phyloP scores from a whole-genome alignment of 2,797 vertebrate species.

The Staurois parvus region DNA sequence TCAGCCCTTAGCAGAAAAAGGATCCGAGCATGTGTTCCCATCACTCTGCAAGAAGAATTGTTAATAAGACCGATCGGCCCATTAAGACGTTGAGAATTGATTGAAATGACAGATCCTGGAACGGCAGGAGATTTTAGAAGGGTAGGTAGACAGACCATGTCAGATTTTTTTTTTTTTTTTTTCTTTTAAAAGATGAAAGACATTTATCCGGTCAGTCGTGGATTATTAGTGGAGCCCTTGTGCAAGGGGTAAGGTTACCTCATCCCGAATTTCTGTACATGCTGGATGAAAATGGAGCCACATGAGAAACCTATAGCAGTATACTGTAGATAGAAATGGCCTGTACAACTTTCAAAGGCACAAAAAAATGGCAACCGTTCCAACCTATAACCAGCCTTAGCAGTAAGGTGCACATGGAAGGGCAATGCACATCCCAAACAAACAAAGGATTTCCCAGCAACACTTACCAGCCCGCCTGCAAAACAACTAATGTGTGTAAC shows the following conservation, averaged over 20 bases:
- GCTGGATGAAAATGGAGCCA: too few species aligned
- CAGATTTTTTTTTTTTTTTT: background rate
- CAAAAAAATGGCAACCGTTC: too few species aligned
- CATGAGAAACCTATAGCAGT: too few species aligned
- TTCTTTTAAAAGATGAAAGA: too few species aligned
- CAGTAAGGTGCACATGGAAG: too few species aligned
- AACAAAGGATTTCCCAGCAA: too few species aligned
- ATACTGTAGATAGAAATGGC: too few species aligned
- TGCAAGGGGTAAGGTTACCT: background rate
- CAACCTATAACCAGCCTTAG: too few species aligned
- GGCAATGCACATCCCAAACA: too few species aligned
- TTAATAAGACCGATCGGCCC: background rate
- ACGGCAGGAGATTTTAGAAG: background rate
- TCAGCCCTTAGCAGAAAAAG: background rate
- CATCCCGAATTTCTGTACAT: background rate
- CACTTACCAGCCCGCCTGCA: too few species aligned
- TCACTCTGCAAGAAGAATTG: conserved; percentile 16
- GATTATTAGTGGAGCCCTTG: background rate
- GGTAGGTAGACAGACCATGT: background rate
- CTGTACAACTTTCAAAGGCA: too few species aligned
- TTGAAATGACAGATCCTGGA: background rate
- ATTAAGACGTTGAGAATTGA: background rate
- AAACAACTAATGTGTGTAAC: too few species aligned
- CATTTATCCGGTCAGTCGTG: background rate
- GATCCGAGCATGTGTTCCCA: conserved; percentile 38